Evolutionary conservation across 2,113 vertebrate species (phyloP).

Genomic region (Myrmecobius fasciatus): DNA sequence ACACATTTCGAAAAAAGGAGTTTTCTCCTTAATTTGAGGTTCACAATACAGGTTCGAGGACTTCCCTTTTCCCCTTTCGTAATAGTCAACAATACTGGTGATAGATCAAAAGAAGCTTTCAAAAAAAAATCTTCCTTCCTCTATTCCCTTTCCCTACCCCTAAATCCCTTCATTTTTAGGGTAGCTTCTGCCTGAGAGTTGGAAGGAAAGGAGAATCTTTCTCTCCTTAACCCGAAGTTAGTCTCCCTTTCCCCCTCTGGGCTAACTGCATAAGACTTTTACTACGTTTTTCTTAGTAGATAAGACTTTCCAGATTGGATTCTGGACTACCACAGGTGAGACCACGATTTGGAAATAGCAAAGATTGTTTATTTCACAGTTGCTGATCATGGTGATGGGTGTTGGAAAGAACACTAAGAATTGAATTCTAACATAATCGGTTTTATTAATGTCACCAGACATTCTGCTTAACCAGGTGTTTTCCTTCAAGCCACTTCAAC

Average conservation of each 20-base stretch:
- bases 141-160: too few species aligned
- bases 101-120: background rate
- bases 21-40: background rate
- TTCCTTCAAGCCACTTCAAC: background rate
- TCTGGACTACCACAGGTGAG: background rate
- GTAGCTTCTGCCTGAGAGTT: background rate
- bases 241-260: background rate
- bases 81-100: background rate
- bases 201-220: background rate
- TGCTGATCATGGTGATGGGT: background rate
- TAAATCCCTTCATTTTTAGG: background rate
- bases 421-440: background rate
- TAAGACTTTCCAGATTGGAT: background rate
- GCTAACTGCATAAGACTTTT: background rate
- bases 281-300: background rate
- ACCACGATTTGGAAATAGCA: background rate
- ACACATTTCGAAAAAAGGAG: background rate
- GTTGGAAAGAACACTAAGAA: background rate
- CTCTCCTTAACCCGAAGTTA: background rate
- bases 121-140: background rate
- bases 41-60: background rate
- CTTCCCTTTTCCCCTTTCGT: background rate
- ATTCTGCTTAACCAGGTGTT: background rate
- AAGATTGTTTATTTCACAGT: background rate
- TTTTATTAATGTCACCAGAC: background rate